phyloP scores from a whole-genome alignment of 2,888 invertebrate species.

The Eurois occulta region DNA sequence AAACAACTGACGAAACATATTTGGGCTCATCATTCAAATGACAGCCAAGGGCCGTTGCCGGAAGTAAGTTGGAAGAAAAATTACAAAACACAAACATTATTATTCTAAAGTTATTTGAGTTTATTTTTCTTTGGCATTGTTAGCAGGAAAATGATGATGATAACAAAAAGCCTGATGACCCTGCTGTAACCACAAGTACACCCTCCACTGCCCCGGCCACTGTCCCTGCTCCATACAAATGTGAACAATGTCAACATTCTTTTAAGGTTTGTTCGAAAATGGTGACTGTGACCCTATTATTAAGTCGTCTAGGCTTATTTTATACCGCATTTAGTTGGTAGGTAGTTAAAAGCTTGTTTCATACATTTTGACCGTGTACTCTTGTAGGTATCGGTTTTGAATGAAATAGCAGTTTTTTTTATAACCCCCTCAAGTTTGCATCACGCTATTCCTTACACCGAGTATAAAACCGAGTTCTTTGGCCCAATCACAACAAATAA shows the following conservation, averaged over 20 bases:
- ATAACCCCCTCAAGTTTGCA: neutral
- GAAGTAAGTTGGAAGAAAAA: conserved; percentile 36
- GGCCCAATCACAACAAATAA: neutral
- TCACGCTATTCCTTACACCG: neutral
- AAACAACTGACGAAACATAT: conserved; percentile 73
- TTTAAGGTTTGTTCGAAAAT: conserved; percentile 75
- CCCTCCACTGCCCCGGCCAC: neutral
- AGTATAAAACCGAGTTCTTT: neutral
- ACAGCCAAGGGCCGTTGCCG: conserved; percentile 1
- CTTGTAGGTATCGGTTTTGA: neutral
- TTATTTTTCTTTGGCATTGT: neutral
- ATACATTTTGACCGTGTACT: neutral
- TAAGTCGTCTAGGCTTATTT: neutral
- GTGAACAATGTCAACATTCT: conserved; percentile 74
- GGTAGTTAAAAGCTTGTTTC: neutral
- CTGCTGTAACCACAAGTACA: conserved; percentile 26
- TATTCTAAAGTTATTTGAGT: neutral
- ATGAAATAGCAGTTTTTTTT: neutral
- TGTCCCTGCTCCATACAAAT: conserved; percentile 69
- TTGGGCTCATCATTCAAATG: conserved; percentile 65
- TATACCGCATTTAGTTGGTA: neutral
- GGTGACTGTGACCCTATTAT: no score
- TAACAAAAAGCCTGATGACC: neutral
- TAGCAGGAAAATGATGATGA: conserved; percentile 35
- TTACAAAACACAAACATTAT: neutral